Percentiles rank a stretch among this genome's conserved stretches.
phyloP scores from a whole-genome alignment of 1,140 invertebrate genomes.

The Calephelis nemesis region DNA sequence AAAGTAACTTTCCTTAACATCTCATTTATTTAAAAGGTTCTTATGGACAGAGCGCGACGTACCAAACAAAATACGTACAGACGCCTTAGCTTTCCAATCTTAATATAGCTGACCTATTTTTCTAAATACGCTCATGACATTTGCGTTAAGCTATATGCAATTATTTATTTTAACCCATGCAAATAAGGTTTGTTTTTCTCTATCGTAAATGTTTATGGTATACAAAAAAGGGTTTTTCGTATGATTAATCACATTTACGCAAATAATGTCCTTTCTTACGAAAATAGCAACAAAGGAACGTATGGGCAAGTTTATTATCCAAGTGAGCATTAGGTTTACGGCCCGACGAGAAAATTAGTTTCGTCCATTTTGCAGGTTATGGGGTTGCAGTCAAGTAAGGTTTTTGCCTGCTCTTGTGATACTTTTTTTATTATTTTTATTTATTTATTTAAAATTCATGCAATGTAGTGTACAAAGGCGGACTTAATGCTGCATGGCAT shows the following conservation, averaged over 20 bases:
- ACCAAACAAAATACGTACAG: conserved; percentile 23
- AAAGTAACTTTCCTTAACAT: conserved; percentile 5
- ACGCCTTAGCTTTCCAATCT: conserved; percentile 24
- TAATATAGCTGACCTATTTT: conserved; percentile 36
- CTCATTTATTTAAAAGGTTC: conserved; percentile 25
- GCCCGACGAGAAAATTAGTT: conserved; percentile 11
- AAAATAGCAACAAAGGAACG: conserved; percentile 33
- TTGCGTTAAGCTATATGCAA: conserved; percentile 19
- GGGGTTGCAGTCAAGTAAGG: not conserved
- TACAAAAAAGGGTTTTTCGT: conserved; percentile 38
- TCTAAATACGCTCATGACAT: conserved; percentile 32
- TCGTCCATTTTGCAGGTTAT: conserved; percentile 6
- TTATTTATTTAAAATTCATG: too few species aligned
- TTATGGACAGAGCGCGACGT: conserved; percentile 4
- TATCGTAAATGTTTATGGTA: conserved; percentile 19
- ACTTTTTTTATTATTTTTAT: too few species aligned
- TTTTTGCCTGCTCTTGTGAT: not conserved
- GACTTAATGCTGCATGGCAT: too few species aligned
- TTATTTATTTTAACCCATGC: conserved; percentile 21
- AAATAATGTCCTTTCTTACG: conserved; percentile 36
- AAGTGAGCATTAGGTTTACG: conserved; percentile 15
- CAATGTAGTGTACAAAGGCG: too few species aligned
- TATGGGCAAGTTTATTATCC: conserved; percentile 5
- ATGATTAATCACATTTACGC: conserved; percentile 44
- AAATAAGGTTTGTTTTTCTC: conserved; percentile 25